Base-by-base conservation (phyloP, 2,888 invertebrate species). In the Hoplodrina blanda region DNA sequence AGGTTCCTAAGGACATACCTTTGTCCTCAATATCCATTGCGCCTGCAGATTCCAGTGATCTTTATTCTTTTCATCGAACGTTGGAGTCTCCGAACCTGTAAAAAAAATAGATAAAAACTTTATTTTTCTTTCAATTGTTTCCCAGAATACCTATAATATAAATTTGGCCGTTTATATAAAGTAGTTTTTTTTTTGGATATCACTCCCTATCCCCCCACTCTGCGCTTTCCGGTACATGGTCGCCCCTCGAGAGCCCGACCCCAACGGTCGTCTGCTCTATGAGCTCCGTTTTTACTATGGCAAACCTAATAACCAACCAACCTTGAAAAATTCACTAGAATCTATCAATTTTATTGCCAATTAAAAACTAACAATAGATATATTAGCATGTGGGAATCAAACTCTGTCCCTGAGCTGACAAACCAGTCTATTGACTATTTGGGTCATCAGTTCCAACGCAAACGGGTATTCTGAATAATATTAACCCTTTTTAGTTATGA, bases 1-100 rank as follows among this genome's bases (percentile, higher is more conserved):
- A 37, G 8, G 8, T 37, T 8, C 8, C 44, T 19, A 4, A 30
- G n/a, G 15, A 20, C 3, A 15, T 84, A 95, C 94, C 92, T 95
- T 95, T 55, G 89, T 68, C 20, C 86, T 84, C n/a, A 95, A 77
- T 0, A 91, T 89, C 94, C 93, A 93, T 80, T 96, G 95, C 1
- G 95, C 95, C 62, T 95, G 94, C 19, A 91, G 76, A 63, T 87
- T 90, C 95, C 95, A 96, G 60, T 95, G 94, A 0, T 94, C 91
- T 55, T 91, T 91, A 59, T 95, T 93, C 46, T 69, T 92, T 69
- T 95, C 95, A 55, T 95, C 93, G 54, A 95, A 94, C 0, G 67
- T 67, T 6, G 63, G 66, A 0, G 19, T 11, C 46, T 80, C 78
- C n/a, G 53, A 54, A 62, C 78, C 92, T 92, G 87, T 19, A 87